Evolutionary conservation across 2,797 vertebrate genomes (phyloP).

Genomic region (Pelochelys cantorii): DNA sequence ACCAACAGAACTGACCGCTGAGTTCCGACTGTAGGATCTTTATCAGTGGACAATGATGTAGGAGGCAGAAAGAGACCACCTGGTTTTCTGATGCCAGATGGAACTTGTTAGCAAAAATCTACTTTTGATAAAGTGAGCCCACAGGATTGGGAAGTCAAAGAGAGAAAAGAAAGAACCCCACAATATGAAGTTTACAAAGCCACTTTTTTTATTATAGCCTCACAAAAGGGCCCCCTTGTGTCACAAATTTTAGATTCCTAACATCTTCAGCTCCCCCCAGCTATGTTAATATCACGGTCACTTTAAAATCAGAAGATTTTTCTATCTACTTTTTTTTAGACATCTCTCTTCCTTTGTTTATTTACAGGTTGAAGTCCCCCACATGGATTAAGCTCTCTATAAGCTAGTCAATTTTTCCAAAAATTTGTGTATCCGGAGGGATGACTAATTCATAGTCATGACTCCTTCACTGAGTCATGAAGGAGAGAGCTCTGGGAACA

Average conservation of each 20-base stretch:
- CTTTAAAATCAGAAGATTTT: conserved; percentile 62
- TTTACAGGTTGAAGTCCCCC: conserved; percentile 25
- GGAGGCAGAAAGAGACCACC: rapidly evolving
- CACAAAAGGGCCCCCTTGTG: neutral
- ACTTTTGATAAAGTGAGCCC: rapidly evolving
- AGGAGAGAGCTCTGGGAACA: neutral
- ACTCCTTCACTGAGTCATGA: conserved; percentile 31
- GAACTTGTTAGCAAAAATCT: rapidly evolving
- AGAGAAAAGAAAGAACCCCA: neutral
- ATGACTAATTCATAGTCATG: conserved; percentile 51
- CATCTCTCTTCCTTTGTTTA: conserved; percentile 58
- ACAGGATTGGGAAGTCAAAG: neutral
- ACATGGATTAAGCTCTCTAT: conserved; percentile 25
- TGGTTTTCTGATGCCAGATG: rapidly evolving
- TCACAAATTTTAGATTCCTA: rapidly evolving
- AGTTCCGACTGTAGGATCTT: neutral
- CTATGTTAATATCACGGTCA: neutral
- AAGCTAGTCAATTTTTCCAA: conserved; percentile 69
- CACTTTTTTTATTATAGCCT: neutral
- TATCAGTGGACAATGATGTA: neutral
- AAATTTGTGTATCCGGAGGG: conserved; percentile 6
- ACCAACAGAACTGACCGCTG: neutral
- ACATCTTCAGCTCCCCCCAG: neutral
- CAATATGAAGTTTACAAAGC: neutral
- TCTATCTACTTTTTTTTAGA: conserved; percentile 1